Conservation (phyloP, 2,113 vertebrate genomes). For the Melanostigma gelatinosum region DNA sequence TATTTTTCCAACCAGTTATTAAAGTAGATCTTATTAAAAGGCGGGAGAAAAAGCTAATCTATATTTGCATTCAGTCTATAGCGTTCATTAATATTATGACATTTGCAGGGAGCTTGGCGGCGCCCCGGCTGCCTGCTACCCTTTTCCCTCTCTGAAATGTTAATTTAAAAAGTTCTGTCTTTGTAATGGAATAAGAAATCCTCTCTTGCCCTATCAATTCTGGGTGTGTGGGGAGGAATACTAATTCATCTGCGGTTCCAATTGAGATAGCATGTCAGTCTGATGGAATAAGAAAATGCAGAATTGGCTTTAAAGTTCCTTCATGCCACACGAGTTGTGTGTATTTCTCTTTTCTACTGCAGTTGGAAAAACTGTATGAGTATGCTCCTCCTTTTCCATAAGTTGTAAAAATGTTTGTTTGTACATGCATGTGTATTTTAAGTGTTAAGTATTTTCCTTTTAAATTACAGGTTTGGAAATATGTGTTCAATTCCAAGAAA, state of each 20-base stretch:
- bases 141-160: conserved; percentile 99
- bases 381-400: conserved; percentile 5
- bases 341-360: conserved; percentile 62
- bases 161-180: conserved; percentile 99
- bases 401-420: conserved; percentile 19
- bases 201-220: conserved; percentile 99
- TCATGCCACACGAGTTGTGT: conserved; percentile 74
- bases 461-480: neutral
- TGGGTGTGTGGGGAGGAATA: conserved; percentile 94
- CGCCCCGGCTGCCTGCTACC: conserved; percentile 95
- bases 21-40: conserved; percentile 99
- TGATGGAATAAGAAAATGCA: conserved; percentile 75
- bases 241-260: conserved; percentile 88
- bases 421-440: neutral
- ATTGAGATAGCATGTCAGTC: conserved; percentile 78
- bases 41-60: conserved; percentile 98
- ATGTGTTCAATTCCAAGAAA: conserved; percentile 13
- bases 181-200: conserved; percentile 99
- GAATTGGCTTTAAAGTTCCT: conserved; percentile 81
- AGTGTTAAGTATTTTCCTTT: neutral
- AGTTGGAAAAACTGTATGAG: conserved; percentile 30
- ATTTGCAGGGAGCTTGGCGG: conserved; percentile 99
- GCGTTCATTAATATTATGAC: conserved; percentile 99
- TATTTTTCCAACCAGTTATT: conserved; percentile 90
- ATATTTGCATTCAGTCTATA: conserved; percentile 99